A percentile compares a stretch with the other conserved stretches of the same genome.
These are phyloP conservation scores for Gambusia yucatana DNA, from an alignment of 2,797 vertebrate genomes.

Conservation along the genomic window DNA sequence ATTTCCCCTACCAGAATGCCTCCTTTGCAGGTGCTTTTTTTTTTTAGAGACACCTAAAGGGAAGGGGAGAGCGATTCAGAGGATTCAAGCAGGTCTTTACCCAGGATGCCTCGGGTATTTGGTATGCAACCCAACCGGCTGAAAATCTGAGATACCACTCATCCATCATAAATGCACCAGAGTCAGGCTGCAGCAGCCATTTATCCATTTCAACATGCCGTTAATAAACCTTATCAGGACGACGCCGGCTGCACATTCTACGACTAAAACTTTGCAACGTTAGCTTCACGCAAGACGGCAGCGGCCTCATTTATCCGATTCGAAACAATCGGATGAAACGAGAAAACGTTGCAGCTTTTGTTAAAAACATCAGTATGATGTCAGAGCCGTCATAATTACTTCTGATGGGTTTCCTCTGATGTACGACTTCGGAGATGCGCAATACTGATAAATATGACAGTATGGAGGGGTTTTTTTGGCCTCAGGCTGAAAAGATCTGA, in stretches of 20 bases:
- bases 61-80: constrained; percentile 21
- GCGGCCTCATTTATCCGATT: constrained; percentile 49
- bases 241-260: constrained; percentile 25
- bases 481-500: constrained; percentile 38
- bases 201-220: constrained; percentile 31
- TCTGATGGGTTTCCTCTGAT: constrained; percentile 59
- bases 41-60: constrained; percentile 23
- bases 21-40: constrained; percentile 26
- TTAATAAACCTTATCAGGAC: neutral
- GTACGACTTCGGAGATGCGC: constrained; percentile 52
- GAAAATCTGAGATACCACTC: constrained; percentile 40
- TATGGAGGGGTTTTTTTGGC: constrained; percentile 20
- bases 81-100: constrained; percentile 36
- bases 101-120: constrained; percentile 43
- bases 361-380: constrained; percentile 28
- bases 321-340: constrained; percentile 59
- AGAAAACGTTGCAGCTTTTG: constrained; percentile 37
- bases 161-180: constrained; percentile 37
- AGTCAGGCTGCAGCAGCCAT: constrained; percentile 9
- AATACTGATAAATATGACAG: constrained; percentile 42
- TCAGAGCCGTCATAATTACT: constrained; percentile 49
- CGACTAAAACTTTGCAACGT: constrained; percentile 37
- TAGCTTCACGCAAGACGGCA: constrained; percentile 23
- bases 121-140: constrained; percentile 43
- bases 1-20: constrained; percentile 18